Evolutionary conservation across 1,140 invertebrate species (phyloP).

Genomic region (Glossosoma conforme): DNA sequence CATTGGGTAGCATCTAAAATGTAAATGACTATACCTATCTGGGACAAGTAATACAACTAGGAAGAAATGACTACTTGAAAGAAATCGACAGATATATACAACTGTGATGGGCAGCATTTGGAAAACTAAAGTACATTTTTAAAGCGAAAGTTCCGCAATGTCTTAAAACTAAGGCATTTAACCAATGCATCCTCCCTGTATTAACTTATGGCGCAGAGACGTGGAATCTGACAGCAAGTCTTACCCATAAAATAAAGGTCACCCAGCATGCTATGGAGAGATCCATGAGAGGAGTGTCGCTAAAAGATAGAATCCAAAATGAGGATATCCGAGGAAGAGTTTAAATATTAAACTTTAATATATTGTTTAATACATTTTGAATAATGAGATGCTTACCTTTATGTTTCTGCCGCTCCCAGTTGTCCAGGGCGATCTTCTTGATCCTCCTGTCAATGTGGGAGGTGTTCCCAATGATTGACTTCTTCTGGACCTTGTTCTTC

Average conservation of each 20-base stretch:
- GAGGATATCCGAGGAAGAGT: not conserved
- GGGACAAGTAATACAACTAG: too few species aligned
- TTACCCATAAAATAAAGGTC: not conserved
- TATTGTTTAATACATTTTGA: not conserved
- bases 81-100: too few species aligned
- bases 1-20: too few species aligned
- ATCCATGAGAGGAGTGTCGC: not conserved
- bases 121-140: too few species aligned
- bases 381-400: conserved; percentile 6
- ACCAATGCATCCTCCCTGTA: too few species aligned
- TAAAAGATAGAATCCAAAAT: not conserved
- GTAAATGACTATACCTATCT: too few species aligned
- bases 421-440: conserved; percentile 6
- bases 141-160: too few species aligned
- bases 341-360: not conserved
- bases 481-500: too few species aligned
- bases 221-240: not conserved
- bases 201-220: not conserved
- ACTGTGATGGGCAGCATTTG: too few species aligned
- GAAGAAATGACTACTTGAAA: too few species aligned
- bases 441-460: not conserved
- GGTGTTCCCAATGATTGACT: too few species aligned
- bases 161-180: too few species aligned
- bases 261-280: not conserved
- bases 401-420: conserved; percentile 5